Evolutionary conservation across 2,113 vertebrate species (phyloP).

Genomic region (Xiphias gladius): DNA sequence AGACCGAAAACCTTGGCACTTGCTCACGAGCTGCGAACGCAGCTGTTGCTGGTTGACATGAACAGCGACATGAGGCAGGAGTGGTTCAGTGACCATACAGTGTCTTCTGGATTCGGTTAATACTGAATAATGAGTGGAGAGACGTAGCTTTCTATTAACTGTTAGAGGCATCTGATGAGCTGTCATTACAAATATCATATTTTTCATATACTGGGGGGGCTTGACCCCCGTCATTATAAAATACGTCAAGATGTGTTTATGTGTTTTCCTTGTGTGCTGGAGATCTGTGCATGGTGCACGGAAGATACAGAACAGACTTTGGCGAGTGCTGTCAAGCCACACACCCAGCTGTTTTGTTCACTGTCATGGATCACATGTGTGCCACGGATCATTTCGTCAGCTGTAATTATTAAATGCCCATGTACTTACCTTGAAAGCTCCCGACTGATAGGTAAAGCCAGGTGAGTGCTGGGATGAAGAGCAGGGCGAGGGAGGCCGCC

Average conservation of each 20-base stretch:
- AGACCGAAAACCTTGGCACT: not conserved
- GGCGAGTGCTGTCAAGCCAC: too few species aligned
- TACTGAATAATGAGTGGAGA: not conserved
- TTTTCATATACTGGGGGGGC: not conserved
- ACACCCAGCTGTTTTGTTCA: not conserved
- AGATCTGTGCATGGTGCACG: too few species aligned
- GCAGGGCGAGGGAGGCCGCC: slow-evolving; percentile 92
- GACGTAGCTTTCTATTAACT: not conserved
- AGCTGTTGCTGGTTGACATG: not conserved
- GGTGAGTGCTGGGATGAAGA: slow-evolving; percentile 95
- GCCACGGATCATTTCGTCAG: not conserved
- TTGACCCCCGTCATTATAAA: not conserved
- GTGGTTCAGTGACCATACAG: too few species aligned
- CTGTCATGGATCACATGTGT: not conserved
- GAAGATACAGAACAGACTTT: too few species aligned
- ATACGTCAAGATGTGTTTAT: not conserved
- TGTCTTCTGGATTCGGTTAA: not conserved
- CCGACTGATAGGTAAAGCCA: slow-evolving; percentile 98
- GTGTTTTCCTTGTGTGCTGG: not conserved
- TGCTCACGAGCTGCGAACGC: not conserved
- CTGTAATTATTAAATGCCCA: not conserved
- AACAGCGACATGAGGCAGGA: not conserved
- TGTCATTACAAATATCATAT: not conserved
- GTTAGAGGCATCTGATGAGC: not conserved
- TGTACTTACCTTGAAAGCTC: slow-evolving; percentile 92